Conservation (phyloP, 2,113 vertebrate genomes). For the Butorides virescens region DNA sequence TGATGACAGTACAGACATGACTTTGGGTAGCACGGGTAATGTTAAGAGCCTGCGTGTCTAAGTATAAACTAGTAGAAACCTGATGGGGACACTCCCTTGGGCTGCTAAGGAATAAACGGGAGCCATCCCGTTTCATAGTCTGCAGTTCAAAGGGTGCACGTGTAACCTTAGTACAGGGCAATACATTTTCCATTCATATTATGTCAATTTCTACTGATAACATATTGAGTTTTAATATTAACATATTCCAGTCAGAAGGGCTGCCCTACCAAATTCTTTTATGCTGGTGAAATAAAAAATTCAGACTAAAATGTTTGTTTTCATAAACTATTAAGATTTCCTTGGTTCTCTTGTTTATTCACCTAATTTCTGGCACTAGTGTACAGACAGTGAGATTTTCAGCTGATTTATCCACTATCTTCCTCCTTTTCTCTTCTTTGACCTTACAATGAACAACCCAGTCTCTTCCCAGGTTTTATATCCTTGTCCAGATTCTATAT, state of each 20-base stretch:
- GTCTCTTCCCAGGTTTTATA: background rate
- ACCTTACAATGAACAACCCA: background rate
- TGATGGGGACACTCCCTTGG: background rate
- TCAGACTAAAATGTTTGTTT: background rate
- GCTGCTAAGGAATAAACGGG: background rate
- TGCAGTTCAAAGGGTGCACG: background rate
- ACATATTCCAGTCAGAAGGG: background rate
- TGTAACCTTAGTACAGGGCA: background rate
- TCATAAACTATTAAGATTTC: background rate
- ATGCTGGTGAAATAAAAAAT: background rate
- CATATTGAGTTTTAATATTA: background rate
- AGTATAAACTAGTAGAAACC: background rate
- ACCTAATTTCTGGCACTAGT: background rate
- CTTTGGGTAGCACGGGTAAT: background rate
- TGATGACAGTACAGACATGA: background rate
- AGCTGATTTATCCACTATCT: background rate
- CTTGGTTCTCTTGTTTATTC: background rate
- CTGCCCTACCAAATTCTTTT: background rate
- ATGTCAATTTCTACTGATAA: background rate
- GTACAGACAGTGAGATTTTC: background rate
- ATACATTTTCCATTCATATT: background rate
- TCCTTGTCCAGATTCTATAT: background rate
- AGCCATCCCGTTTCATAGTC: accelerated
- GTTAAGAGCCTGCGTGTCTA: background rate
- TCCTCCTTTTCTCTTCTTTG: background rate